Evolutionary conservation across 2,797 vertebrate species (phyloP), one percentile per base, ranked within the genome.

Genomic region (Tokudaia muenninki): DNA sequence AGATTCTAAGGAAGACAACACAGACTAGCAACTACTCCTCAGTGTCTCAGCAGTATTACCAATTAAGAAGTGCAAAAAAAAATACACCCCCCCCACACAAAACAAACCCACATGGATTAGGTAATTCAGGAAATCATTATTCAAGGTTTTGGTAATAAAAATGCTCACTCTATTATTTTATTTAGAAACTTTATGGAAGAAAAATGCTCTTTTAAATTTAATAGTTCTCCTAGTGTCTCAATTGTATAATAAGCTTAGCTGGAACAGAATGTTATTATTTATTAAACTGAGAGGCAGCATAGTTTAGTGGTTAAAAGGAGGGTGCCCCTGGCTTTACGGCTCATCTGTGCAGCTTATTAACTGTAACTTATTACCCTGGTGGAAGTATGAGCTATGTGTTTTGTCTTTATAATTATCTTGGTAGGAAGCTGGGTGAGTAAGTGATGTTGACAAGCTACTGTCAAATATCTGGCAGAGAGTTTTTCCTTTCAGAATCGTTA

Each of bases 141-240:
- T 94, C 77, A 96, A 59, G 55, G 52, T 93, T 93, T 88, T 84
- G 55, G 55, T 81, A 90, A 70, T 89, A 47, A 92, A 91, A 92
- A 87, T 44, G 3, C 9, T 61, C 72, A 90, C 21, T 63, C 14
- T 59, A 59, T 93, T 87, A 90, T 95, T 97, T 90, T 84, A 94
- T 84, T 96, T 98, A 97, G n/a, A 91, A 44, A 88, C 84, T 90
- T 90, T 57, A 78, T 89, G 61, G 79, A 70, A 86, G 74, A 93
- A 84, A 96, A 82, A 92, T 22, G 19, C 37, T 41, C 92, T 92
- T 94, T 70, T 57, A 37, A 93, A 90, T 81, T 59, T 91, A 93
- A 70, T 87, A 61, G 47, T 93, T 90, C 77, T 77, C 41, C 8
- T 80, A 21, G 37, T 87, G 83, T 96, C 75, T 94, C 84, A 24